These are phyloP conservation scores for Conomelus anceps DNA, from an alignment of 2,888 invertebrate genomes.

Conservation along the genomic window DNA sequence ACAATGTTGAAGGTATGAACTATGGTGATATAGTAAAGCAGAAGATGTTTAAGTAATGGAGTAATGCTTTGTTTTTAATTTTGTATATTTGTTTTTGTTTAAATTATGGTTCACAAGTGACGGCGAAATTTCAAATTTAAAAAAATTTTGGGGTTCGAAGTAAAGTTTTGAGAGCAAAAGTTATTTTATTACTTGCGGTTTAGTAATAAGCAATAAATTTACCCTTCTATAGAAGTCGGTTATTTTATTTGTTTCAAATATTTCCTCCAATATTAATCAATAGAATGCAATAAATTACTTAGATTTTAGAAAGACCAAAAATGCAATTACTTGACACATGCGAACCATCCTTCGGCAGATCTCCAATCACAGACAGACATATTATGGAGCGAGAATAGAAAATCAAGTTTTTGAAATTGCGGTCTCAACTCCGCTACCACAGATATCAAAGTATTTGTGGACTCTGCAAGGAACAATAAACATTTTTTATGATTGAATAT, in stretches of 20 bases:
- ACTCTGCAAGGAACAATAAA: constrained; percentile 13
- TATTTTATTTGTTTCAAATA: background rate
- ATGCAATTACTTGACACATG: constrained; percentile 11
- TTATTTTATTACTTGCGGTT: no score
- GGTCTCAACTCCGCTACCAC: constrained; percentile 17
- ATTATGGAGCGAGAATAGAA: constrained; percentile 12
- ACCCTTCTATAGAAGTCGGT: background rate
- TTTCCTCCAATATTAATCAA: background rate
- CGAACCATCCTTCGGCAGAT: constrained; percentile 9
- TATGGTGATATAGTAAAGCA: no score
- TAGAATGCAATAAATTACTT: no score
- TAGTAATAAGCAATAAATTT: background rate
- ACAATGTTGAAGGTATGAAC: no score
- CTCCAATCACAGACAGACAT: constrained; percentile 14
- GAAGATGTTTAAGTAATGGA: no score
- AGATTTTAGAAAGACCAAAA: no score
- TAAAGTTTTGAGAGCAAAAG: no score
- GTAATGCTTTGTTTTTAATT: no score
- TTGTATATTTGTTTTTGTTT: no score
- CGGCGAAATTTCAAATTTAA: no score
- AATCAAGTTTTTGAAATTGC: constrained; percentile 10
- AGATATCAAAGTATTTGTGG: constrained; percentile 18
- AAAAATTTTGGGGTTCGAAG: no score
- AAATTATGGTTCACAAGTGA: no score
- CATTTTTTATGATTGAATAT: background rate